Evolutionary conservation across 2,113 vertebrate species (phyloP).

Genomic region (Stegastes partitus): DNA sequence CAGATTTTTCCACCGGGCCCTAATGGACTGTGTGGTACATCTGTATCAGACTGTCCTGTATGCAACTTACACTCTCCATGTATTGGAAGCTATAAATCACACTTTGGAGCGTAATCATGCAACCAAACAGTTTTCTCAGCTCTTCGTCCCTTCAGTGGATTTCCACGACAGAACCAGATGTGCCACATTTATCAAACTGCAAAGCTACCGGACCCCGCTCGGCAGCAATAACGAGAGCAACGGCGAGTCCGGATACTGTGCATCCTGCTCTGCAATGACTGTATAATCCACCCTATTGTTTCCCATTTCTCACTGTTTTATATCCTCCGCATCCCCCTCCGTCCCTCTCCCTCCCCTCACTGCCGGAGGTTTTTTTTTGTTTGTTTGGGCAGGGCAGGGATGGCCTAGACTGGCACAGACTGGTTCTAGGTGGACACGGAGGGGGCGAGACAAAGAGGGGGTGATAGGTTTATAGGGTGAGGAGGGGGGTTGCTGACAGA

Average conservation of each 20-base stretch:
- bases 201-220: neutral
- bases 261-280: conserved; percentile 24
- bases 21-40: too few species aligned
- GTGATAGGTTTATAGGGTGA: conserved; percentile 71
- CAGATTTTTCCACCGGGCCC: too few species aligned
- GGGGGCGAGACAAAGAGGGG: conserved; percentile 30
- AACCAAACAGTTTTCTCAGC: too few species aligned
- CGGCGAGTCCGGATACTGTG: conserved; percentile 3
- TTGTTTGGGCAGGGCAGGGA: conserved; percentile 75
- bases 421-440: conserved; percentile 81
- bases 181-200: neutral
- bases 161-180: neutral
- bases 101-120: neutral
- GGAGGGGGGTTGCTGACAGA: conserved; percentile 51
- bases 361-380: conserved; percentile 71
- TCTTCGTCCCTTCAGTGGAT: neutral
- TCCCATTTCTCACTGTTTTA: conserved; percentile 18
- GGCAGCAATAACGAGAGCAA: neutral
- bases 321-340: conserved; percentile 22
- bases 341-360: conserved; percentile 36
- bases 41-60: too few species aligned
- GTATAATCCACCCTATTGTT: conserved; percentile 40
- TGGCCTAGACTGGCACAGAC: conserved; percentile 84
- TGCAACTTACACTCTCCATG: neutral
- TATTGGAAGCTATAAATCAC: too few species aligned